Evolutionary conservation across 2,113 vertebrate genomes (phyloP).

Genomic region (Centropus bengalensis): DNA sequence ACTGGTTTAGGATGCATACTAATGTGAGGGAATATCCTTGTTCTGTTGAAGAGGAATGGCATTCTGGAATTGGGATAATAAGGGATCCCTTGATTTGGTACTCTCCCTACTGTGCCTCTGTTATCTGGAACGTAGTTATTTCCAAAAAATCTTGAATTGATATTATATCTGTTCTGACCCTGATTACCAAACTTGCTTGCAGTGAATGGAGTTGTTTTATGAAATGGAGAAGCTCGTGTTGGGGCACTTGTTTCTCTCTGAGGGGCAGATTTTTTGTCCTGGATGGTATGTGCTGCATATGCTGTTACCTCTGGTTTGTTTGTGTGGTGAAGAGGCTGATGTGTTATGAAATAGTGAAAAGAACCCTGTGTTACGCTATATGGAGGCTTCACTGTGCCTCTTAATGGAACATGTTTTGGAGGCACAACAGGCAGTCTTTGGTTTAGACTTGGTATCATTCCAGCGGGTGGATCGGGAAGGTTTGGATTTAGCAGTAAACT

Average conservation of each 20-base stretch:
- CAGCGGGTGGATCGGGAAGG: not conserved
- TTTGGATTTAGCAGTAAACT: not conserved
- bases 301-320: constrained; percentile 63
- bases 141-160: constrained; percentile 61
- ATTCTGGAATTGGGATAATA: constrained; percentile 39
- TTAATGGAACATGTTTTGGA: not conserved
- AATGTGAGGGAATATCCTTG: constrained; percentile 39
- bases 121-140: constrained; percentile 78
- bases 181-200: not conserved
- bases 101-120: constrained; percentile 37
- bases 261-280: not conserved
- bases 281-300: constrained; percentile 34
- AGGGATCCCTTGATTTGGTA: constrained; percentile 35
- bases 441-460: not conserved
- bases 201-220: not conserved
- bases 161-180: not conserved
- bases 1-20: constrained; percentile 21
- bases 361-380: constrained; percentile 17
- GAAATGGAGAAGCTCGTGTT: not conserved
- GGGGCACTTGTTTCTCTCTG: not conserved
- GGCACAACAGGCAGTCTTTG: not conserved
- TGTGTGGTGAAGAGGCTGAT: constrained; percentile 44
- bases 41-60: constrained; percentile 64
- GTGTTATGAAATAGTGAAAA: constrained; percentile 5
- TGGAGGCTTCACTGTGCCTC: constrained; percentile 29